Conservation (phyloP, 2,888 invertebrate species). For the Drosophila seclusa region DNA sequence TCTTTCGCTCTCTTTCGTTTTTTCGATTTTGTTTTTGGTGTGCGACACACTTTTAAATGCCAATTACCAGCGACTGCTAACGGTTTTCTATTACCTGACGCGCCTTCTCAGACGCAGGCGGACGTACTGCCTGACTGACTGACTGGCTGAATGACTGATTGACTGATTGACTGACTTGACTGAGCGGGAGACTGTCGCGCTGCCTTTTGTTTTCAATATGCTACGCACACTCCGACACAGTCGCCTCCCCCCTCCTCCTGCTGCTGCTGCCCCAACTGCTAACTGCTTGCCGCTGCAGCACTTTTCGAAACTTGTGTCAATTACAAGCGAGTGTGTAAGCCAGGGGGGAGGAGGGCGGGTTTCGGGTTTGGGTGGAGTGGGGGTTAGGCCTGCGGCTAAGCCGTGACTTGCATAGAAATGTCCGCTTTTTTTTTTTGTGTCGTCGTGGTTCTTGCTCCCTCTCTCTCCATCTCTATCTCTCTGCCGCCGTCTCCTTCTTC, state of each 20-base stretch:
- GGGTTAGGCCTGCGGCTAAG: slow-evolving; percentile 48
- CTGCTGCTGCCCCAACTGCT: not conserved
- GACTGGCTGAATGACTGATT: slow-evolving; percentile 6
- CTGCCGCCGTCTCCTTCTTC: slow-evolving; percentile 3
- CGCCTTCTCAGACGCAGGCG: slow-evolving; percentile 1
- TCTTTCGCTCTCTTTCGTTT: not conserved
- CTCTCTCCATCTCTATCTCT: not conserved
- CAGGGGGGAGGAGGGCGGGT: not conserved
- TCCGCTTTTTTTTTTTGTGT: slow-evolving; percentile 19
- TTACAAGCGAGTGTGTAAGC: slow-evolving; percentile 42
- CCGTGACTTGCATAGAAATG: slow-evolving; percentile 77
- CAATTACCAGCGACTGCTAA: slow-evolving; percentile 73
- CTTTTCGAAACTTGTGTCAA: slow-evolving; percentile 70
- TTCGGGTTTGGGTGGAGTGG: not conserved
- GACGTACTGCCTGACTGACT: slow-evolving; percentile 14
- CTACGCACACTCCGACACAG: slow-evolving; percentile 57
- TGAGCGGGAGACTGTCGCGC: slow-evolving; percentile 8
- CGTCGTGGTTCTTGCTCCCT: not conserved
- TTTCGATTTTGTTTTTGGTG: slow-evolving; percentile 23
- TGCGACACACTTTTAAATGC: slow-evolving; percentile 76
- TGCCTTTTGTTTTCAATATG: slow-evolving; percentile 62
- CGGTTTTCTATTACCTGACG: slow-evolving; percentile 68
- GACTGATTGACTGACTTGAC: slow-evolving; percentile 21
- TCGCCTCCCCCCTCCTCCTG: slow-evolving; percentile 1
- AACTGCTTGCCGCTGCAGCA: slow-evolving; percentile 37